Conservation (phyloP, 1,140 invertebrate species). For the Hermetia illucens region DNA sequence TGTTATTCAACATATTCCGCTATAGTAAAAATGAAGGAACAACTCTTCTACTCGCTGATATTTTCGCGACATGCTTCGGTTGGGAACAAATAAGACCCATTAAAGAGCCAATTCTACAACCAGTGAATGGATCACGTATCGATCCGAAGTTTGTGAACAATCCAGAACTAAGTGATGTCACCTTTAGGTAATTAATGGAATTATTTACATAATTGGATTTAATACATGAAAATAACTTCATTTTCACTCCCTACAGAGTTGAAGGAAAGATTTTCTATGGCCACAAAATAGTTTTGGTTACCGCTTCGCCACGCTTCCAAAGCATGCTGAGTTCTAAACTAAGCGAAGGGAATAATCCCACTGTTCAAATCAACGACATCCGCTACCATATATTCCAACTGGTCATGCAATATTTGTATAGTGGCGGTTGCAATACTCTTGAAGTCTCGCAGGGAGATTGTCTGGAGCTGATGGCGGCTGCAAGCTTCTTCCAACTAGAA, state of each 20-base stretch:
- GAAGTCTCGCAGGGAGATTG: constrained; percentile 67
- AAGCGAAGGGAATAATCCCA: constrained; percentile 54
- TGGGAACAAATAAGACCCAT: constrained; percentile 72
- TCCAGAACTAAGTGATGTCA: constrained; percentile 78
- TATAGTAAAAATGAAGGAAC: constrained; percentile 87
- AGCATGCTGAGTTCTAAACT: constrained; percentile 72
- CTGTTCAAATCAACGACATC: constrained; percentile 86
- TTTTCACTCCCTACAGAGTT: constrained; percentile 45
- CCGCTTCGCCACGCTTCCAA: constrained; percentile 71
- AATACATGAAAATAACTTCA: background rate
- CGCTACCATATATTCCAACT: constrained; percentile 75
- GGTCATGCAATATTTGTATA: constrained; percentile 87
- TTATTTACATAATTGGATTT: background rate
- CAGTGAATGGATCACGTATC: constrained; percentile 55
- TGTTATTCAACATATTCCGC: constrained; percentile 79
- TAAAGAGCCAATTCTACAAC: constrained; percentile 49
- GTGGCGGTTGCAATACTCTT: constrained; percentile 64
- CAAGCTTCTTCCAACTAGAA: constrained; percentile 82
- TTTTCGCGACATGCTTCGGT: constrained; percentile 77
- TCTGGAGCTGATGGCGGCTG: constrained; percentile 77
- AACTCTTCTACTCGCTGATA: constrained; percentile 71
- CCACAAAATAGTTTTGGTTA: constrained; percentile 85
- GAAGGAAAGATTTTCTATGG: constrained; percentile 86
- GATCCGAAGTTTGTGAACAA: constrained; percentile 89
- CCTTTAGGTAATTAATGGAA: constrained; percentile 47